A percentile compares a stretch with the other conserved stretches of the same genome.
phyloP scores from a whole-genome alignment of 2,888 invertebrate species.

The Eupithecia abbreviata region DNA sequence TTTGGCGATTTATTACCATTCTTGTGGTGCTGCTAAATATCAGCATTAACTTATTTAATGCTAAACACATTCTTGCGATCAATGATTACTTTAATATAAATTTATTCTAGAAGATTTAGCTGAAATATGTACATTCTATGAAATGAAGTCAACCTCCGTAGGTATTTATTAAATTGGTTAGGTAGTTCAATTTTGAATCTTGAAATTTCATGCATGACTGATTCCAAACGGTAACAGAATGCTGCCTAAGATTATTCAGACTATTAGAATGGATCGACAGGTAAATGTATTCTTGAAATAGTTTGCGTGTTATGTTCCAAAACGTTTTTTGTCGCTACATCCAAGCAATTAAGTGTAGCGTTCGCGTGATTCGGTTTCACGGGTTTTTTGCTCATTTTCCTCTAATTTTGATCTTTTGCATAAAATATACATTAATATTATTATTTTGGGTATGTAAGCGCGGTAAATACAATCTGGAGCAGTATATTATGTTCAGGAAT shows the following conservation, averaged over 20 bases:
- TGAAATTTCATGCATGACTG: slow-evolving; percentile 45
- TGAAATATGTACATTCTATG: not conserved
- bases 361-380: slow-evolving; percentile 76
- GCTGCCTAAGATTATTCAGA: slow-evolving; percentile 61
- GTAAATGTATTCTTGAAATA: slow-evolving; percentile 76
- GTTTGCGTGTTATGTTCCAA: slow-evolving; percentile 73
- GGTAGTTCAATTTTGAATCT: slow-evolving; percentile 46
- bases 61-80: not conserved
- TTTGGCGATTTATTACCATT: slow-evolving; percentile 39
- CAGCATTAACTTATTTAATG: slow-evolving; percentile 13
- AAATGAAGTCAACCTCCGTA: not conserved
- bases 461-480: not conserved
- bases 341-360: slow-evolving; percentile 69
- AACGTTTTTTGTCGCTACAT: slow-evolving; percentile 75
- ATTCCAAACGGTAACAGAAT: slow-evolving; percentile 45
- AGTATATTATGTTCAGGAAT: not conserved
- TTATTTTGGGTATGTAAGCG: not conserved
- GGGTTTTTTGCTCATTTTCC: slow-evolving; percentile 46
- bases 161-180: not conserved
- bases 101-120: not conserved
- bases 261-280: slow-evolving; percentile 68
- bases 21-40: slow-evolving; percentile 29
- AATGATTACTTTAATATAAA: not conserved
- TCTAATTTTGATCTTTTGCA: slow-evolving; percentile 26
- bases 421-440: not conserved